Conservation (phyloP, 2,888 invertebrate genomes). For the Phengaris alcon region DNA sequence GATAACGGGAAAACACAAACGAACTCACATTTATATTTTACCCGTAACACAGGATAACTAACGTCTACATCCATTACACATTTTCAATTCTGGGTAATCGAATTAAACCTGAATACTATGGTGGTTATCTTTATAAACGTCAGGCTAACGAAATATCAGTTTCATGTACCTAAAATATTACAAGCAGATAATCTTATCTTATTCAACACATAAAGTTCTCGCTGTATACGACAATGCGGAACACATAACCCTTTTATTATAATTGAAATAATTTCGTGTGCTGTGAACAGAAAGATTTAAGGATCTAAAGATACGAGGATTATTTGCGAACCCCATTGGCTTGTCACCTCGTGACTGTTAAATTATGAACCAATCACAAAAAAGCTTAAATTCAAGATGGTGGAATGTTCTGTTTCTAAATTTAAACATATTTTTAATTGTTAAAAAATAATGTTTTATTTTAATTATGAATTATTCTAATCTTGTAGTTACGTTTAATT, state of each 20-base stretch:
- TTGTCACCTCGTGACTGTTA: neutral
- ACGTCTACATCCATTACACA: no score
- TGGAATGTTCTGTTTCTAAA: neutral
- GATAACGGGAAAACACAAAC: no score
- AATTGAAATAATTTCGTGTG: conserved; percentile 9
- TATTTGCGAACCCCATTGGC: neutral
- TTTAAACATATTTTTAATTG: no score
- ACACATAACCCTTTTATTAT: conserved; percentile 8
- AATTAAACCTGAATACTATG: neutral
- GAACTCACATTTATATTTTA: no score
- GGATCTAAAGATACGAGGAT: neutral
- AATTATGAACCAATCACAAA: neutral
- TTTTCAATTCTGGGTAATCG: no score
- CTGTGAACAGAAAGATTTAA: neutral
- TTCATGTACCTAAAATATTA: neutral
- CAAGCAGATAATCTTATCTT: no score
- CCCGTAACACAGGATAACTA: no score
- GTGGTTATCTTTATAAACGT: neutral
- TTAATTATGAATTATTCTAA: no score
- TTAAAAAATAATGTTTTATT: no score
- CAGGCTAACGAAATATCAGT: neutral
- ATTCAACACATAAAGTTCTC: neutral
- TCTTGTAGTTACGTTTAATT: no score
- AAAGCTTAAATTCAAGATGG: neutral
- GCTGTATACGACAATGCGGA: neutral